phyloP scores from a whole-genome alignment of 1,140 invertebrate species.

The Drosophila dunni region DNA sequence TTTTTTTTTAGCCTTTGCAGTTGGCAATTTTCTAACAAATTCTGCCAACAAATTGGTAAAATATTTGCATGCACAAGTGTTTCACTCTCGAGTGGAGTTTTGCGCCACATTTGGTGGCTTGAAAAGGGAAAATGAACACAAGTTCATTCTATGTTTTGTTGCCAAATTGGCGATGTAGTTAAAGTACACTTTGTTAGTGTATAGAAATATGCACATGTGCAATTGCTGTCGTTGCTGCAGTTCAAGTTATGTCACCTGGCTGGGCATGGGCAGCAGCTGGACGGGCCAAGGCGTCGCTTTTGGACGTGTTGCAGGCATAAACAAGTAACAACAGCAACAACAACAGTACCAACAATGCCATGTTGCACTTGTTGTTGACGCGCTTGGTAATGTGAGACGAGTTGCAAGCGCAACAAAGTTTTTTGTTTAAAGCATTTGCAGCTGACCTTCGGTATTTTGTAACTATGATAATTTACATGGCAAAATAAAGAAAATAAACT shows the following conservation, averaged over 20 bases:
- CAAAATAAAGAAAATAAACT: conserved; percentile 4
- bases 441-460: conserved; percentile 67
- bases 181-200: conserved; percentile 11
- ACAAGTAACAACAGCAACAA: conserved; percentile 13
- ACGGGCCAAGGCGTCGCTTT: conserved; percentile 19
- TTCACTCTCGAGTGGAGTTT: conserved; percentile 38
- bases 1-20: conserved; percentile 19
- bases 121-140: conserved; percentile 5
- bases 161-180: neutral
- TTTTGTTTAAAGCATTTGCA: conserved; percentile 23
- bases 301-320: conserved; percentile 44
- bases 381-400: conserved; percentile 46
- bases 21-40: conserved; percentile 75
- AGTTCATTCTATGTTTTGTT: neutral
- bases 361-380: conserved; percentile 52
- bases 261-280: conserved; percentile 46
- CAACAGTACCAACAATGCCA: conserved; percentile 24
- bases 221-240: conserved; percentile 23
- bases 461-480: conserved; percentile 57
- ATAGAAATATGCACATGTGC: conserved; percentile 25
- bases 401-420: conserved; percentile 25
- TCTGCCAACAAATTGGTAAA: conserved; percentile 65
- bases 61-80: conserved; percentile 80
- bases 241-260: conserved; percentile 51
- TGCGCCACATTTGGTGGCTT: conserved; percentile 29